Conservation (phyloP, 2,888 invertebrate species). For the Hipparchia sbordonii region DNA sequence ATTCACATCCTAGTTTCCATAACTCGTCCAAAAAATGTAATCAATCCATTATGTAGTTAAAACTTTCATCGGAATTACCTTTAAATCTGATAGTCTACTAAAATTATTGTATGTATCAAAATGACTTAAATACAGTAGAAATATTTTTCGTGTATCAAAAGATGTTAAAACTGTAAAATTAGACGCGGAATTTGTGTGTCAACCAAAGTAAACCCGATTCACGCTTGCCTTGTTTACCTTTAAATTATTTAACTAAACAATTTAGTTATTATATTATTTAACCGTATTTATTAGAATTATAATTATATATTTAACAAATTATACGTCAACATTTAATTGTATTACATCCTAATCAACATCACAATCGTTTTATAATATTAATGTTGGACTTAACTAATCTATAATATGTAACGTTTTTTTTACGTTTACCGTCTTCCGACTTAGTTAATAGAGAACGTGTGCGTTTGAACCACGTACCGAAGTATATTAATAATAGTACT, state of each 20-base stretch:
- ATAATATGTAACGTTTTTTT: slow-evolving; percentile 54
- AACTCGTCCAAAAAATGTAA: slow-evolving; percentile 35
- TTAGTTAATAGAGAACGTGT: slow-evolving; percentile 68
- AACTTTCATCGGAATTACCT: slow-evolving; percentile 20
- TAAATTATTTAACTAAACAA: slow-evolving; percentile 41
- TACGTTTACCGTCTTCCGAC: slow-evolving; percentile 73
- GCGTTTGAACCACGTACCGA: slow-evolving; percentile 76
- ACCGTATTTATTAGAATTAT: slow-evolving; percentile 58
- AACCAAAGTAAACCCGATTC: slow-evolving; percentile 43
- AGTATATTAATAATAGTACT: slow-evolving; percentile 43
- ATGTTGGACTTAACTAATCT: slow-evolving; percentile 67
- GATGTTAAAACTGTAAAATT: slow-evolving; percentile 37
- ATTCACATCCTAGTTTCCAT: slow-evolving; percentile 46
- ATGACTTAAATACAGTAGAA: slow-evolving; percentile 37
- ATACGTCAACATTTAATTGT: slow-evolving; percentile 73
- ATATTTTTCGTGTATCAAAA: slow-evolving; percentile 41
- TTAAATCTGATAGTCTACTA: slow-evolving; percentile 21
- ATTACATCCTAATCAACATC: slow-evolving; percentile 76
- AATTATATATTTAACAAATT: slow-evolving; percentile 72
- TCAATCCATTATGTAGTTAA: slow-evolving; percentile 23
- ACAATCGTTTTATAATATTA: slow-evolving; percentile 75
- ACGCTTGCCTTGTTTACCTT: slow-evolving; percentile 27
- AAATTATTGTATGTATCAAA: slow-evolving; percentile 39
- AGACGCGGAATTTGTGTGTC: slow-evolving; percentile 34
- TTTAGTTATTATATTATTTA: slow-evolving; percentile 43